Evolutionary conservation across 2,888 invertebrate genomes (phyloP).

Genomic region (Lepidonotus clava): DNA sequence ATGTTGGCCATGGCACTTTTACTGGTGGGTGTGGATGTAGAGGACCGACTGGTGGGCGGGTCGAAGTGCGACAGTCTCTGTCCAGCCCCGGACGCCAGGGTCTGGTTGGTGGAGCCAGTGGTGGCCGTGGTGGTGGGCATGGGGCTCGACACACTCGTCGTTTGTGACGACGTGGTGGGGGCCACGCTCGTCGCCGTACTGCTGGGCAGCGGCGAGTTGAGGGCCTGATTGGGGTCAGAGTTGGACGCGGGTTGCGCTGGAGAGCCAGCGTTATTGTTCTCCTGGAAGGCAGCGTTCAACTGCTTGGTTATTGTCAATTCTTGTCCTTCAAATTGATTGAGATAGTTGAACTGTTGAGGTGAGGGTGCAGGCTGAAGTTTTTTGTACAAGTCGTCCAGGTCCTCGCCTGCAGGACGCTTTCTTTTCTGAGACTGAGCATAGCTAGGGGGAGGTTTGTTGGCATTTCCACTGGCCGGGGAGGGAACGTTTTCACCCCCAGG

Average conservation of each 20-base stretch:
- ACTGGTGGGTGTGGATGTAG: conserved; percentile 58
- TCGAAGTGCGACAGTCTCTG: conserved; percentile 75
- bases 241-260: conserved; percentile 55
- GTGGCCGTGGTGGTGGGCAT: conserved; percentile 62
- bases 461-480: conserved; percentile 58
- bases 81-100: conserved; percentile 64
- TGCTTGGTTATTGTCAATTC: conserved; percentile 97
- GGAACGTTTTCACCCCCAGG: conserved; percentile 61
- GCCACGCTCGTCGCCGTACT: conserved; percentile 60
- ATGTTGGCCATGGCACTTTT: conserved; percentile 76
- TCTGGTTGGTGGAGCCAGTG: neutral
- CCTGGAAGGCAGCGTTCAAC: conserved; percentile 89
- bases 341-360: conserved; percentile 96
- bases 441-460: conserved; percentile 78
- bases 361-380: conserved; percentile 90
- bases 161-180: conserved; percentile 37
- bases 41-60: conserved; percentile 62
- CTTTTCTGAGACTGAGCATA: conserved; percentile 76
- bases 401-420: conserved; percentile 73
- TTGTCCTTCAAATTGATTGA: conserved; percentile 97
- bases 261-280: conserved; percentile 61
- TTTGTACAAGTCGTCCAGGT: conserved; percentile 87
- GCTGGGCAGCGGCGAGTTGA: conserved; percentile 67
- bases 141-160: conserved; percentile 66
- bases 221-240: conserved; percentile 34